Evolutionary conservation across 2,888 invertebrate genomes (phyloP).

Genomic region (Lochmaea crataegi): DNA sequence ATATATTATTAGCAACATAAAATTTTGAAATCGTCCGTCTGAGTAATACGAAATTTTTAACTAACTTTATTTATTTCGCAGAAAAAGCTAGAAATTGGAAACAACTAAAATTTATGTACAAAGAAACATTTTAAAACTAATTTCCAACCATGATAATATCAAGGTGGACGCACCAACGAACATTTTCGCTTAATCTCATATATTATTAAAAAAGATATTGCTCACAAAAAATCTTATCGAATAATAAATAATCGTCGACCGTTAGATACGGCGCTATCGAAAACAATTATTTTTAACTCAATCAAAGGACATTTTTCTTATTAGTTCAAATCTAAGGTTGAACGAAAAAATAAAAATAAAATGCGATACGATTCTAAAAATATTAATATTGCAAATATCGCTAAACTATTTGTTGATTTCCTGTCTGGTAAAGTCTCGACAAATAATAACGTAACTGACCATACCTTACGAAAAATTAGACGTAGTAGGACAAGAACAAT

Average conservation of each 20-base stretch:
- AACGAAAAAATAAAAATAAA: conserved; percentile 7
- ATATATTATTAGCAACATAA: background rate
- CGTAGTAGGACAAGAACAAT: conserved; percentile 13
- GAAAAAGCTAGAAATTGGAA: too few relatives aligned
- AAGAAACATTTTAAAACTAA: too few relatives aligned
- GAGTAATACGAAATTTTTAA: too few relatives aligned
- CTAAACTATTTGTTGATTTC: conserved; percentile 27
- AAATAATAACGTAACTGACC: conserved; percentile 31
- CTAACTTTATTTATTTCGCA: too few relatives aligned
- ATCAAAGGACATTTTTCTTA: background rate
- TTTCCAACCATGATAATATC: too few relatives aligned
- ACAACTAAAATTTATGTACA: too few relatives aligned
- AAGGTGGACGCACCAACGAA: too few relatives aligned
- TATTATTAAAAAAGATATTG: background rate
- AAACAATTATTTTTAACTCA: background rate
- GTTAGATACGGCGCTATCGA: background rate
- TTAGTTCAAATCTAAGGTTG: conserved; percentile 10
- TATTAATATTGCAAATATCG: conserved; percentile 20
- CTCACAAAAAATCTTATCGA: background rate
- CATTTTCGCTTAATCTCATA: background rate
- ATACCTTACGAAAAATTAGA: conserved; percentile 16
- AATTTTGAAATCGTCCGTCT: too few relatives aligned
- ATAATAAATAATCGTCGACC: background rate
- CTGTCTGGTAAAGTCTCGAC: conserved; percentile 10
- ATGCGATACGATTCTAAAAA: conserved; percentile 22